phyloP scores from a whole-genome alignment of 1,140 invertebrate genomes.

The Drosophila serrata region DNA sequence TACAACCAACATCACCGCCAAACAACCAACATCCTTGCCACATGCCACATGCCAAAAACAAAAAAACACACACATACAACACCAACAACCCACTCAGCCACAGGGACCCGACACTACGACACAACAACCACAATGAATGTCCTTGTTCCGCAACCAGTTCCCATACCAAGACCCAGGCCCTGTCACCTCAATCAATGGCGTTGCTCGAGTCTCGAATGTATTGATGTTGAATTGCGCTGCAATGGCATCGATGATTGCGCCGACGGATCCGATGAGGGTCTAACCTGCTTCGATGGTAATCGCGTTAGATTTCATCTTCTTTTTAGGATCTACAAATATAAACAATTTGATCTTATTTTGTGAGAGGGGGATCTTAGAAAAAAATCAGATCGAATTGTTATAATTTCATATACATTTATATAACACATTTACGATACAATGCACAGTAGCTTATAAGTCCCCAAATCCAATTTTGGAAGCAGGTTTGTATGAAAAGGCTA shows the following conservation, averaged over 20 bases:
- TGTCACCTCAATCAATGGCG: slow-evolving; percentile 80
- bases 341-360: background rate
- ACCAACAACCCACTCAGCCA: slow-evolving; percentile 6
- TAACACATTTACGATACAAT: background rate
- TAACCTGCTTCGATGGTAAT: slow-evolving; percentile 60
- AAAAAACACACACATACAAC: slow-evolving; percentile 17
- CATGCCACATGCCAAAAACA: too few species aligned
- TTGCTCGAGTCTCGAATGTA: slow-evolving; percentile 85
- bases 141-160: slow-evolving; percentile 15
- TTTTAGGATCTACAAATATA: background rate
- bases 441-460: slow-evolving; percentile 22
- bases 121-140: slow-evolving; percentile 14
- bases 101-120: slow-evolving; percentile 21
- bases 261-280: slow-evolving; percentile 89
- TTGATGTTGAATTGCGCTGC: slow-evolving; percentile 86
- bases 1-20: slow-evolving; percentile 22
- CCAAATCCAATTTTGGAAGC: background rate
- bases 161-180: slow-evolving; percentile 1
- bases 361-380: background rate
- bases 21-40: slow-evolving; percentile 19
- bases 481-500: slow-evolving; percentile 32
- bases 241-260: slow-evolving; percentile 89
- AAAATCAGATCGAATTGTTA: slow-evolving; percentile 2
- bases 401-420: background rate
- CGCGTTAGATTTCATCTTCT: background rate